Evolutionary conservation across 2,113 vertebrate species (phyloP).

Genomic region (Sminthopsis crassicaudata): DNA sequence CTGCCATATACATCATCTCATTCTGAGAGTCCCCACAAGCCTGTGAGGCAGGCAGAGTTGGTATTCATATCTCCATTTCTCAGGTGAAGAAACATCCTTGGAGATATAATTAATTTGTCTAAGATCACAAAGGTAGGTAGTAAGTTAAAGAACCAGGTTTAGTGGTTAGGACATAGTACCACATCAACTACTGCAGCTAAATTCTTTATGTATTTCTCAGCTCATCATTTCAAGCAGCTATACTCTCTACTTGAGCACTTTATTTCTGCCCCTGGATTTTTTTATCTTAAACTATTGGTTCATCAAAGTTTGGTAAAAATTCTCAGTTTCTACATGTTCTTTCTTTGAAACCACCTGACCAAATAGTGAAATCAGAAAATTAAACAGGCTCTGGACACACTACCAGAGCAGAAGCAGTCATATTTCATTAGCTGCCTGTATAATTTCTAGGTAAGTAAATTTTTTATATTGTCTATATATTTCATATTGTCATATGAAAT

Average conservation of each 20-base stretch:
- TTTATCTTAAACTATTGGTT: slow-evolving; percentile 10
- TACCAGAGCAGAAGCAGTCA: slow-evolving; percentile 44
- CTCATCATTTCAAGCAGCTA: not conserved
- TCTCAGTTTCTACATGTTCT: slow-evolving; percentile 39
- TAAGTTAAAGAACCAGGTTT: slow-evolving; percentile 14
- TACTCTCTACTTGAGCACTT: not conserved
- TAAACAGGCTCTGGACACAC: slow-evolving; percentile 16
- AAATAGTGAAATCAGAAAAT: slow-evolving; percentile 44
- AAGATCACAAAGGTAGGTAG: not conserved
- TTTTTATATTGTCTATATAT: not conserved
- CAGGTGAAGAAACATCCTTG: not conserved
- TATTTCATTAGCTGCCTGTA: slow-evolving; percentile 5
- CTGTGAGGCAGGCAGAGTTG: not conserved
- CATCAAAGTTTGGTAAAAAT: slow-evolving; percentile 26
- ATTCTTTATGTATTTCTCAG: slow-evolving; percentile 6
- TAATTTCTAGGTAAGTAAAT: slow-evolving; percentile 5
- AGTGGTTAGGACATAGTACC: slow-evolving; percentile 3
- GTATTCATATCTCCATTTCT: not conserved
- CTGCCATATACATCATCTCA: not conserved
- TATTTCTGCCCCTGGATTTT: slow-evolving; percentile 44
- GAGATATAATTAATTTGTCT: not conserved
- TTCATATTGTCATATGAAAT: not conserved
- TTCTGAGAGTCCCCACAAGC: not conserved
- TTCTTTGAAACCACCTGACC: slow-evolving; percentile 59
- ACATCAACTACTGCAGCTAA: not conserved